These are phyloP conservation scores for Amphiprion percula DNA, from an alignment of 2,113 vertebrate species.

Conservation along the genomic window DNA sequence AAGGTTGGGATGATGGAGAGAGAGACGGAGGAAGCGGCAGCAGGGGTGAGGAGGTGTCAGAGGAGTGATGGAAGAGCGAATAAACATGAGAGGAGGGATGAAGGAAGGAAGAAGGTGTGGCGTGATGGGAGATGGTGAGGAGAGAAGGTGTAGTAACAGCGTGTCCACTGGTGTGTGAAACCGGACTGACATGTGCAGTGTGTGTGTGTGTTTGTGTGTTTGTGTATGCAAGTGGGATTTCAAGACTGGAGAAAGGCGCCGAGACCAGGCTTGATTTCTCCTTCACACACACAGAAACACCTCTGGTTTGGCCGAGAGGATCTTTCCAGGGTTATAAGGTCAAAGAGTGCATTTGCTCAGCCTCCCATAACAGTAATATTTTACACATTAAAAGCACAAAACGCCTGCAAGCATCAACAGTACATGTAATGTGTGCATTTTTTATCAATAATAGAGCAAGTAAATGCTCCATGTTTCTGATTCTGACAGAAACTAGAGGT, in stretches of 20 bases:
- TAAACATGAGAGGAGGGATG: conserved; percentile 33
- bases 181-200: conserved; percentile 43
- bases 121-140: conserved; percentile 51
- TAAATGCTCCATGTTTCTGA: neutral
- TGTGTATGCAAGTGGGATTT: conserved; percentile 3
- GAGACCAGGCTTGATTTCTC: conserved; percentile 23
- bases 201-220: conserved; percentile 18
- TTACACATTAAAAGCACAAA: neutral
- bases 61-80: conserved; percentile 26
- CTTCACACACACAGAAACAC: conserved; percentile 28
- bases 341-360: neutral
- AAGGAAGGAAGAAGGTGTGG: conserved; percentile 47
- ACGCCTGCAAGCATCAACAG: neutral
- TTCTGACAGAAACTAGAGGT: neutral
- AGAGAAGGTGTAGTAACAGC: conserved; percentile 38
- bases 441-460: too few species aligned
- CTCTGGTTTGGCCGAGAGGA: conserved; percentile 17
- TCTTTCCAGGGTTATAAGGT: conserved; percentile 32
- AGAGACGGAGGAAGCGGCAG: conserved; percentile 12
- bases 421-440: neutral
- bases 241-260: neutral
- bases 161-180: conserved; percentile 58
- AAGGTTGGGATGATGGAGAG: conserved; percentile 40
- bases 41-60: conserved; percentile 44
- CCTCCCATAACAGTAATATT: neutral